Evolutionary conservation across 2,888 invertebrate genomes (phyloP), one percentile per base, ranked within the genome.

Genomic region (Argynnis bischoffii): DNA sequence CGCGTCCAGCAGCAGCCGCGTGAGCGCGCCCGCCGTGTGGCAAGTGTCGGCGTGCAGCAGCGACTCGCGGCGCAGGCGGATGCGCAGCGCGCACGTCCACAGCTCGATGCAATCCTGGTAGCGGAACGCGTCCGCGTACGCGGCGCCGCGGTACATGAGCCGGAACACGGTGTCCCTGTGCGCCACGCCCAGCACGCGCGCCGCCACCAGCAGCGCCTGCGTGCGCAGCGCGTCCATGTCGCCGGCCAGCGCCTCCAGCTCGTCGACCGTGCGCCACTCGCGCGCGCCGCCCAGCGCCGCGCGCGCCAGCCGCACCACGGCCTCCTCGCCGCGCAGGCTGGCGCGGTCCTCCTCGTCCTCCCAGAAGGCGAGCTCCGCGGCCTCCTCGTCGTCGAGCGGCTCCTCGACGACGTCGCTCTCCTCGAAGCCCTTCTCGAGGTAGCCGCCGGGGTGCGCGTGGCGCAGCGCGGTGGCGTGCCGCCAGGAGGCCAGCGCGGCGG

Each of bases 141-240:
- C 94, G 1, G 96, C 96, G 64, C 96, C 96, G 72, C 95, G 90
- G 85, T 94, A 95, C 94, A 95, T 95, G 71, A 96, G 89, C 57
- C 96, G 93, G 87, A 96, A 98, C 69, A 98, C 94, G 68, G 97
- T 96, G 86, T 98, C 98, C 85, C 97, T 97, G 89, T 99, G 98
- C 75, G 94, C 91, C 0, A 95, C 94, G 0, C 98, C 98, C 31
- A 99, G 93, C 79, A 98, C 96, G 78, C 98, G 94, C 89, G 97
- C 97, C 74, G 97, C 96, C 75, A 98, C 97, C 48, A 99, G 91
- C 76, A 99, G 92, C 81, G 98, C 96, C 89, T 98, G 98, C 85
- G 96, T 95, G 78, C 98, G 94, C 93, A 98, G 95, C 53, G 94
- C 95, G 90, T 98, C 98, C 78, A 96, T 93, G 90, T 99, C 98